Evolutionary conservation across 1,140 invertebrate species (phyloP).

Genomic region (Hypothenemus hampei): DNA sequence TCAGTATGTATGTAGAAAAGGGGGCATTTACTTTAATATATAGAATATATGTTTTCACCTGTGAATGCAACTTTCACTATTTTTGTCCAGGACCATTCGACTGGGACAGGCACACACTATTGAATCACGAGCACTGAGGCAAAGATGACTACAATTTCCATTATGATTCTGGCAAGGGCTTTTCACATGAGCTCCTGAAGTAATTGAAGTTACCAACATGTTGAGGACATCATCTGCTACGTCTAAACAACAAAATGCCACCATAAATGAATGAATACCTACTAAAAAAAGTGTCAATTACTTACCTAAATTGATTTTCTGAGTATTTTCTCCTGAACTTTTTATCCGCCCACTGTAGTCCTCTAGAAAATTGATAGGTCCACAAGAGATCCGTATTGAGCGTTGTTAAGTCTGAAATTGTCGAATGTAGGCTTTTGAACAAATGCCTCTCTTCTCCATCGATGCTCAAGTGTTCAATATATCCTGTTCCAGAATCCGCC

Average conservation of each 20-base stretch:
- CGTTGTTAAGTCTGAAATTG: slow-evolving; percentile 52
- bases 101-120: slow-evolving; percentile 56
- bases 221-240: slow-evolving; percentile 31
- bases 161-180: slow-evolving; percentile 60
- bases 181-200: slow-evolving; percentile 23
- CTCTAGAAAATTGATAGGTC: slow-evolving; percentile 49
- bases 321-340: slow-evolving; percentile 43
- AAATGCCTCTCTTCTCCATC: slow-evolving; percentile 47
- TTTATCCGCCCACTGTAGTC: slow-evolving; percentile 59
- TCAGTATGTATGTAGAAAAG: too few species aligned
- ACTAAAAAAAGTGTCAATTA: too few species aligned
- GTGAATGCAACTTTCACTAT: slow-evolving; percentile 50
- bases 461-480: slow-evolving; percentile 52
- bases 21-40: too few species aligned
- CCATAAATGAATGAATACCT: too few species aligned
- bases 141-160: slow-evolving; percentile 70
- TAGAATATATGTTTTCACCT: slow-evolving; percentile 11
- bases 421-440: slow-evolving; percentile 44
- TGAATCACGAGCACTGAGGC: slow-evolving; percentile 46
- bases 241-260: slow-evolving; percentile 28
- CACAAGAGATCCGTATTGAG: slow-evolving; percentile 58
- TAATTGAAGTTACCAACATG: slow-evolving; percentile 35
- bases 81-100: slow-evolving; percentile 48
- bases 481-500: slow-evolving; percentile 50
- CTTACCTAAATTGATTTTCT: slow-evolving; percentile 41